Conservation (phyloP, 1,140 invertebrate species). For the Leptopilina boulardi region DNA sequence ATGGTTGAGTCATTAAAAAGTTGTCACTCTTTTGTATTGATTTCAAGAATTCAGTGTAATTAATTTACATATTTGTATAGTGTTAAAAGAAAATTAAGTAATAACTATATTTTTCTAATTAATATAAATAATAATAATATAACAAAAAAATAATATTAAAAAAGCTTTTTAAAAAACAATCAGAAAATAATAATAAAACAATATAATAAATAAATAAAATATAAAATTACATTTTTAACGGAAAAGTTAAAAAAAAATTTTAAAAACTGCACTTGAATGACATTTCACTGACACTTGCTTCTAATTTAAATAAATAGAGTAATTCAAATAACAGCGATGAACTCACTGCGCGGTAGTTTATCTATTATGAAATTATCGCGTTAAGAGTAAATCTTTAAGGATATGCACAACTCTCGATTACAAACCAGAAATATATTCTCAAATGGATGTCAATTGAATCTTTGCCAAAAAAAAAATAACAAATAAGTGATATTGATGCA, state of each 20-base stretch:
- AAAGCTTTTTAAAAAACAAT: too few relatives aligned
- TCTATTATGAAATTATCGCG: not conserved
- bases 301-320: not conserved
- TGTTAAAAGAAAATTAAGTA: not conserved
- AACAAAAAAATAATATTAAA: too few relatives aligned
- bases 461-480: not conserved
- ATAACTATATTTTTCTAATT: too few relatives aligned
- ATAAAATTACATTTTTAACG: too few relatives aligned
- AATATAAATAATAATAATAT: too few relatives aligned
- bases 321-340: not conserved
- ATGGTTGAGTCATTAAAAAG: not conserved
- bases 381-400: too few relatives aligned
- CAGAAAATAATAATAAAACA: too few relatives aligned
- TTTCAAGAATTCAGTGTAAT: not conserved
- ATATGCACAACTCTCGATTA: too few relatives aligned
- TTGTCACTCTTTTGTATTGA: not conserved
- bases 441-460: conserved; percentile 1
- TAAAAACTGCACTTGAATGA: too few relatives aligned
- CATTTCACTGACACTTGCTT: not conserved
- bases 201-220: too few relatives aligned
- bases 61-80: not conserved
- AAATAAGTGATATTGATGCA: conserved; percentile 16
- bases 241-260: too few relatives aligned
- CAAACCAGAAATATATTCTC: conserved; percentile 18
- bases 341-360: not conserved